These are phyloP conservation scores for Doryteuthis pealeii DNA, from an alignment of 1,140 invertebrate genomes.

Conservation along the genomic window DNA sequence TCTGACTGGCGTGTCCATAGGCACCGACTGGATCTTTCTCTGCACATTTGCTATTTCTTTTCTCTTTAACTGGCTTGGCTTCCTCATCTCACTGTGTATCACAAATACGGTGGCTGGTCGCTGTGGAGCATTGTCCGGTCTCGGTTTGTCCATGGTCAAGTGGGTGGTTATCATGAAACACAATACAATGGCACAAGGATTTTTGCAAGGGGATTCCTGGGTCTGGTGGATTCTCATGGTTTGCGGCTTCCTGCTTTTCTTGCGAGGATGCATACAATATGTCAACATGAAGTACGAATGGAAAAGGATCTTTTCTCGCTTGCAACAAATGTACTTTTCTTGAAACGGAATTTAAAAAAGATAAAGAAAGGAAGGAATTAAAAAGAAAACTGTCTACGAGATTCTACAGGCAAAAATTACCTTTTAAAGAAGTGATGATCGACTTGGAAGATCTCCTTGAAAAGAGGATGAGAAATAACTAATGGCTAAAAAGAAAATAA, in stretches of 20 bases:
- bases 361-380: neutral
- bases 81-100: slow-evolving; percentile 86
- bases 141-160: slow-evolving; percentile 88
- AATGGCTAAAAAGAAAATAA: too few relatives aligned
- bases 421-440: too few relatives aligned
- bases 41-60: slow-evolving; percentile 69
- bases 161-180: slow-evolving; percentile 90
- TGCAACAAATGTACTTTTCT: slow-evolving; percentile 3
- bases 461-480: too few relatives aligned
- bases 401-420: too few relatives aligned
- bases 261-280: slow-evolving; percentile 85
- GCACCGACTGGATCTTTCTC: slow-evolving; percentile 55
- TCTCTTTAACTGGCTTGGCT: slow-evolving; percentile 94
- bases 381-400: neutral
- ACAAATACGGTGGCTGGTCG: slow-evolving; percentile 90
- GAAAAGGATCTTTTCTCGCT: slow-evolving; percentile 59
- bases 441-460: too few relatives aligned
- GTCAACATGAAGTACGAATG: slow-evolving; percentile 86
- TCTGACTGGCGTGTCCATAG: slow-evolving; percentile 40
- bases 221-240: slow-evolving; percentile 57
- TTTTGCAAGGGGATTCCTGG: slow-evolving; percentile 55
- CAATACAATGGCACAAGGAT: slow-evolving; percentile 50
- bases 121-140: slow-evolving; percentile 88
- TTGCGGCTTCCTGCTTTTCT: slow-evolving; percentile 74
- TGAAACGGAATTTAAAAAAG: neutral